A percentile compares a stretch with the other conserved stretches of the same genome.
Evolutionary conservation across 2,888 invertebrate species (phyloP).

Genomic region (Ophion ventricosus): DNA sequence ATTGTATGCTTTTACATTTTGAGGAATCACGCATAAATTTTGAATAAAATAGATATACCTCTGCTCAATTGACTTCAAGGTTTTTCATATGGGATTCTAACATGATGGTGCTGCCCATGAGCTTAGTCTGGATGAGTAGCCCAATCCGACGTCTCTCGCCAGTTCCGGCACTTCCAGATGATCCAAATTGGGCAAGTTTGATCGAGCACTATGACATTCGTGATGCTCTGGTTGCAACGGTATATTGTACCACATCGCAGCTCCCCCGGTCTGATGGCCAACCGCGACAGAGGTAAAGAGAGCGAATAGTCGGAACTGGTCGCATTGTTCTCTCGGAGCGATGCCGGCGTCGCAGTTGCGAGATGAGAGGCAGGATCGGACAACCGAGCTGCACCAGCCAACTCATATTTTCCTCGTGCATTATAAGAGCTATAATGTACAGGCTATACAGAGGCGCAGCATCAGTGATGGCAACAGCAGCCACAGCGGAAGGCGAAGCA

Average conservation of each 20-base stretch:
- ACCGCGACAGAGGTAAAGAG: constrained; percentile 16
- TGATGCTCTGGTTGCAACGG: constrained; percentile 36
- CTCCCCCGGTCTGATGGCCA: constrained; percentile 19
- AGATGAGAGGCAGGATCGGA: constrained; percentile 63
- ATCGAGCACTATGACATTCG: constrained; percentile 30
- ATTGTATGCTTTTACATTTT: too few species aligned
- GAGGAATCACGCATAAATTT: too few species aligned
- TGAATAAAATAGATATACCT: too few species aligned
- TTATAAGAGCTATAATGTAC: constrained; percentile 57
- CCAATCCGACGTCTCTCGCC: neutral
- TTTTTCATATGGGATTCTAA: neutral
- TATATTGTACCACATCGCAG: constrained; percentile 34
- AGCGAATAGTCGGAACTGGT: constrained; percentile 54
- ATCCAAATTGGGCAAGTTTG: constrained; percentile 6
- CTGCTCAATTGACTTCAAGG: too few species aligned
- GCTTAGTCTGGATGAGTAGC: neutral
- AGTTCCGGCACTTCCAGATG: neutral
- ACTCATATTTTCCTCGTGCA: constrained; percentile 64
- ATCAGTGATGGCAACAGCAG: constrained; percentile 40
- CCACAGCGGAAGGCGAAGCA: constrained; percentile 35
- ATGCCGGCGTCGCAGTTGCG: constrained; percentile 57
- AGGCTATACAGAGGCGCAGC: constrained; percentile 44
- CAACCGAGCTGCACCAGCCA: constrained; percentile 35
- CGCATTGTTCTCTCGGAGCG: constrained; percentile 62
- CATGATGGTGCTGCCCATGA: neutral